Evolutionary conservation across 2,888 invertebrate species (phyloP), one percentile per base, ranked within the genome.

Genomic region (Elegia similella): DNA sequence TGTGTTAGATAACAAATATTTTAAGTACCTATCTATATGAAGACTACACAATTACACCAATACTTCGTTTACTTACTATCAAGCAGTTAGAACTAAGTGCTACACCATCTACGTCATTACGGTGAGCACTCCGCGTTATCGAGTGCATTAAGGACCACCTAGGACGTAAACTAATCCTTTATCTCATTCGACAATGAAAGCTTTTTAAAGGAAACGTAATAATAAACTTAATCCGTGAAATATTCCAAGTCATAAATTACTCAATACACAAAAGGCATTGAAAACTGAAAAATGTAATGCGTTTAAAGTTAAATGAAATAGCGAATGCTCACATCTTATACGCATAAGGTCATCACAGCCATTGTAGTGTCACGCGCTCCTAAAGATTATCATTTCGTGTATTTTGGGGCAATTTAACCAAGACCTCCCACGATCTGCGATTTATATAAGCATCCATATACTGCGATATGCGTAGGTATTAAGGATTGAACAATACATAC

Each of bases 371-470:
- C 84, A 80, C 77, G 82, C 75, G 79, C 77, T 79, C 79, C 84
- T 86, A 82, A 82, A 86, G 79, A 85, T 86, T 81, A 87, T 82
- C 73, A 82, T 82, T 84, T 83, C 78, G 82, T 86, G 79, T 82
- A 78, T 88, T 88, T 86, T 83, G 80, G 84, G 83, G 82, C 80
- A 83, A 85, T 86, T 84, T 82, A 72, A 73, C 73, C 71, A 63
- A 67, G 72, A 73, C 81, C 80, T 81, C 83, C 82, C 77, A 84
- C 83, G 73, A 67, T 62, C 64, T 65, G 56, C 59, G 16, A 47
- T 47, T 42, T 16, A 38, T 23, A 7, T 13, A 43, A 12, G 10
- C 12, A 34, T 34, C 12, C n/a, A n/a, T n/a, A n/a, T n/a, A n/a
- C n/a, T n/a, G n/a, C n/a, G n/a, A n/a, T n/a, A 5, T 23, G 23